Evolutionary conservation across 2,797 vertebrate species (phyloP).

Genomic region (Lutjanus campechanus): DNA sequence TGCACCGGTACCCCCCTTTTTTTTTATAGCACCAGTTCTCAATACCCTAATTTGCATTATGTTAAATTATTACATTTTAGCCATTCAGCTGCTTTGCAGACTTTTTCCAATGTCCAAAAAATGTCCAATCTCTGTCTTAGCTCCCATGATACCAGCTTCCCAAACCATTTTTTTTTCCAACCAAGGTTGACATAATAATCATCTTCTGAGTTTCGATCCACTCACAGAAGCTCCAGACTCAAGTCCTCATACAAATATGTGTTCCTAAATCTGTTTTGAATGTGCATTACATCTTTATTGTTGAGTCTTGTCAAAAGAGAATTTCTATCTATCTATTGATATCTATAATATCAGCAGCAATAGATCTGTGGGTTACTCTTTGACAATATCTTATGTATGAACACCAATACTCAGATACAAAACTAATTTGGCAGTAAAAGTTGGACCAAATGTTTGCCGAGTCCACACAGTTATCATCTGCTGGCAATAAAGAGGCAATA

Average conservation of each 20-base stretch:
- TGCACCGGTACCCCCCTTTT: too few relatives aligned
- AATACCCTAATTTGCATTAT: too few relatives aligned
- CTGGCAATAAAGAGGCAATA: conserved; percentile 18
- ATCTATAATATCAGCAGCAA: not conserved
- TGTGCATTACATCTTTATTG: too few relatives aligned
- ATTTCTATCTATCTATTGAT: not conserved
- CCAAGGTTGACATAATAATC: not conserved
- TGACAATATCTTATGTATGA: too few relatives aligned
- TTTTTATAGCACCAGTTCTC: too few relatives aligned
- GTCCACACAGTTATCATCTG: conserved; percentile 29
- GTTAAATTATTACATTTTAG: too few relatives aligned
- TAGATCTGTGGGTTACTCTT: not conserved
- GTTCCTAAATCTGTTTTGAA: too few relatives aligned
- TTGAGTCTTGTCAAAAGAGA: too few relatives aligned
- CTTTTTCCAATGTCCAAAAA: too few relatives aligned
- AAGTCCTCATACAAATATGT: not conserved
- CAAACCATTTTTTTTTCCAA: not conserved
- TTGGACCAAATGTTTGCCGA: conserved; percentile 31
- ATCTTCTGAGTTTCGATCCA: not conserved
- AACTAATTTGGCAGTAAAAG: conserved; percentile 3
- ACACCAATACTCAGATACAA: not conserved
- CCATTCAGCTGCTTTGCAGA: too few relatives aligned
- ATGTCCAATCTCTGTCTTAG: not conserved
- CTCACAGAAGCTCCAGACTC: not conserved
- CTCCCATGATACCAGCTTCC: not conserved